These are phyloP conservation scores for Elephas maximus DNA, from an alignment of 2,113 vertebrate species.

Conservation along the genomic window DNA sequence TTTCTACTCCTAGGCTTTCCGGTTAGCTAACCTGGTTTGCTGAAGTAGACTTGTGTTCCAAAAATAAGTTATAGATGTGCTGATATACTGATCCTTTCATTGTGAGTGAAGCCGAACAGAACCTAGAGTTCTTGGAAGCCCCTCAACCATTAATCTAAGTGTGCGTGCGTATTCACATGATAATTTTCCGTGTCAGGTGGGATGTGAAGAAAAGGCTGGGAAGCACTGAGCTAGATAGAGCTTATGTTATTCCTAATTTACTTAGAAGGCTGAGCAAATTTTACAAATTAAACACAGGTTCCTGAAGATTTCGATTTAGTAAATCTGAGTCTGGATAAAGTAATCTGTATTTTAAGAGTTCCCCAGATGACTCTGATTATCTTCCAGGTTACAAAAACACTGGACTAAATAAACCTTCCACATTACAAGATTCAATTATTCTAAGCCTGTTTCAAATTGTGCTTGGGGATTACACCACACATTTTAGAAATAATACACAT, in stretches of 20 bases:
- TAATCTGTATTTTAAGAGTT: not conserved
- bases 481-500: conserved; percentile 25
- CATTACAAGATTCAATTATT: conserved; percentile 53
- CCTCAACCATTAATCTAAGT: not conserved
- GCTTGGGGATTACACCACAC: not conserved
- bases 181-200: not conserved
- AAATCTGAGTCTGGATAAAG: conserved; percentile 1
- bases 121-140: not conserved
- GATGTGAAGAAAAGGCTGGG: not conserved
- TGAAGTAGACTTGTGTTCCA: not conserved
- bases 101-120: not conserved
- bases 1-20: not conserved
- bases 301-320: conserved; percentile 36
- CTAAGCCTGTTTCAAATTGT: not conserved
- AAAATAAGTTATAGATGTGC: not conserved
- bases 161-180: not conserved
- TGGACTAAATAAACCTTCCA: conserved; percentile 21
- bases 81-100: not conserved
- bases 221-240: not conserved
- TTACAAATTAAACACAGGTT: conserved; percentile 63
- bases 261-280: conserved; percentile 36
- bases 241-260: not conserved
- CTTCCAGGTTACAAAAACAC: conserved; percentile 55
- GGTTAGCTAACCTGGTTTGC: not conserved
- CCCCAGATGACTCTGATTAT: conserved; percentile 54